Evolutionary conservation across 2,113 vertebrate species (phyloP).

Genomic region (Hemiscyllium ocellatum): DNA sequence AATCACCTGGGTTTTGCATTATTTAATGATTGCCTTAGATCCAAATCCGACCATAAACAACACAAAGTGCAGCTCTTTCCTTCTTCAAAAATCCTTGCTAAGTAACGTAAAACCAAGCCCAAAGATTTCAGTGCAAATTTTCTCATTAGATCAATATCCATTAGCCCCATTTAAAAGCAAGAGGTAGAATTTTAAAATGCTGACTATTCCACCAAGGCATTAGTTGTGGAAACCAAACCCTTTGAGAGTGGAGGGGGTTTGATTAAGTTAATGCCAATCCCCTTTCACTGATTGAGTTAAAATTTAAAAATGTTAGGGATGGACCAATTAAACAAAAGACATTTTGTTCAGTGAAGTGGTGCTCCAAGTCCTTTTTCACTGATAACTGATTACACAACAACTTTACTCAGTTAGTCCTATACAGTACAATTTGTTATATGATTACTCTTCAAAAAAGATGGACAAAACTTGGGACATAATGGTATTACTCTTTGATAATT

Average conservation of each 20-base stretch:
- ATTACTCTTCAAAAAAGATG: neutral
- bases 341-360: too few species aligned
- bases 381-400: neutral
- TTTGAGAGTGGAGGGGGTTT: neutral
- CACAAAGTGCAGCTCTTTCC: neutral
- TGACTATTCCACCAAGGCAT: neutral
- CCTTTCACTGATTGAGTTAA: neutral
- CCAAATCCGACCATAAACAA: neutral
- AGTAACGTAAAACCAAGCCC: neutral
- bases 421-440: neutral
- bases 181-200: neutral
- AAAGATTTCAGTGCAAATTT: neutral
- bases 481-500: neutral
- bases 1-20: neutral
- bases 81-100: neutral
- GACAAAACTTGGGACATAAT: neutral
- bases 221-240: neutral
- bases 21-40: neutral
- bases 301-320: neutral
- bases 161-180: conserved; percentile 1
- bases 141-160: conserved; percentile 22
- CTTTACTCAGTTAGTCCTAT: neutral
- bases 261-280: neutral
- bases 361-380: neutral
- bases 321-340: too few species aligned